Base-by-base conservation (phyloP, 2,888 invertebrate species). In the Acrocyrtus sp. region DNA sequence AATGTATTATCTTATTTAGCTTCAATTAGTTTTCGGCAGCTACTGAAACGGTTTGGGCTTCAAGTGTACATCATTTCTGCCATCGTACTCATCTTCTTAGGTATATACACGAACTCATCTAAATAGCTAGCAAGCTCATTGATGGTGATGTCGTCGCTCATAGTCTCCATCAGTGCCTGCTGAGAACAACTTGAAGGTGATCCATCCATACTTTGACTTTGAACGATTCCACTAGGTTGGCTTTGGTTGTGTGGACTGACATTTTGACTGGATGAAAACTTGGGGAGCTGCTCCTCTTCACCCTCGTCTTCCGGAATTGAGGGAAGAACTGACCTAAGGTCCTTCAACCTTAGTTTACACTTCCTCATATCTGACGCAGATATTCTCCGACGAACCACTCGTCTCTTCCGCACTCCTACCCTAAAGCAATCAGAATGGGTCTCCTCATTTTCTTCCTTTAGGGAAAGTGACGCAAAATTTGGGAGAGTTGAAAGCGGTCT, bases 21-120 rank as follows among this genome's bases (percentile, higher is more conserved):
- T n/a, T n/a, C n/a, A n/a, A n/a, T n/a, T n/a, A n/a, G n/a, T n/a
- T n/a, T 21, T 3, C 10, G 29, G 27, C 19, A 19, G 51, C 26
- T 22, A 15, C 1, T 19, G 21, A 4, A 27, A 17, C 17, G 56
- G 34, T n/a, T n/a, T n/a, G n/a, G n/a, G n/a, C n/a, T n/a, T 80
- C 79, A 84, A 27, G 95, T 96, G 84, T 97, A 97, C 96, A 96
- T 97, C 95, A 96, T 96, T 87, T 96, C 96, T 72, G 96, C 96
- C 96, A 96, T 96, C 69, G 92, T 90, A 54, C 96, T 96, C 96
- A 97, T 97, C 85, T 97, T 96, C 86, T 95, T 95, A 79, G 96
- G 96, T 87, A 97, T 96, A 88, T 96, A 93, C 80, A 96, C 94
- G 86, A 94, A 91, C 76, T 95, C 93, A 86, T 97, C 96, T 85